These are phyloP conservation scores for Odontothrips loti DNA, from an alignment of 2,888 invertebrate species.

Conservation along the genomic window DNA sequence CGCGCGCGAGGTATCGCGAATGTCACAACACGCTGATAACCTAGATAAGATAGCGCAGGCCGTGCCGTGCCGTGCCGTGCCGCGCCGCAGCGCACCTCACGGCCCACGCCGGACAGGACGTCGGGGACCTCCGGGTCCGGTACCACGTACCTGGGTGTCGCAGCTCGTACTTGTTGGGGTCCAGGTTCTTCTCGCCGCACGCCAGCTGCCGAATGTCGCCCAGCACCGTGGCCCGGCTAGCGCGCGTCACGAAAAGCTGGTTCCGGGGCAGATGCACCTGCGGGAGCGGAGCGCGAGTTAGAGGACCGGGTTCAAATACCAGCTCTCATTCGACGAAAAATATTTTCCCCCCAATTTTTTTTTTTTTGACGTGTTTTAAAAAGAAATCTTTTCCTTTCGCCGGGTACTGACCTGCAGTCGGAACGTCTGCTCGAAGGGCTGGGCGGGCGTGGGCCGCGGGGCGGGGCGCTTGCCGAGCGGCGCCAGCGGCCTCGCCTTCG, in stretches of 20 bases:
- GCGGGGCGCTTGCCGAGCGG: constrained; percentile 36
- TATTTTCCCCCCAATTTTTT: no score
- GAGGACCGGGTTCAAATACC: not conserved
- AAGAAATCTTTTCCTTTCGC: not conserved
- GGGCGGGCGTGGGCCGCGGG: constrained; percentile 41
- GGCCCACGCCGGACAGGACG: not conserved
- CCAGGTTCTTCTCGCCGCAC: constrained; percentile 71
- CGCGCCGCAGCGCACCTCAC: not conserved
- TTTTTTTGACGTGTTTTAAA: no score
- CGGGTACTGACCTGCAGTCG: constrained; percentile 43
- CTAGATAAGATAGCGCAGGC: not conserved
- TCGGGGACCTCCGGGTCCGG: no score
- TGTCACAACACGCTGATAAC: not conserved
- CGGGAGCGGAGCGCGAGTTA: not conserved
- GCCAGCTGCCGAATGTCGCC: constrained; percentile 66
- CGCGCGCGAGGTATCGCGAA: not conserved
- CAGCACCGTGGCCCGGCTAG: constrained; percentile 64
- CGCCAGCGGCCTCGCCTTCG: constrained; percentile 43
- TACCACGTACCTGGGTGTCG: constrained; percentile 63
- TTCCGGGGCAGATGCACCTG: constrained; percentile 72
- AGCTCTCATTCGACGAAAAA: no score
- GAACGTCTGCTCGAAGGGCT: constrained; percentile 50
- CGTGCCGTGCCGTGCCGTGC: not conserved
- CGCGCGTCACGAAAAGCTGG: constrained; percentile 71
- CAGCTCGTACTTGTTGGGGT: constrained; percentile 67